Evolutionary conservation across 2,888 invertebrate genomes (phyloP), one percentile per base, ranked within the genome.

Genomic region (Cyaniris semiargus): DNA sequence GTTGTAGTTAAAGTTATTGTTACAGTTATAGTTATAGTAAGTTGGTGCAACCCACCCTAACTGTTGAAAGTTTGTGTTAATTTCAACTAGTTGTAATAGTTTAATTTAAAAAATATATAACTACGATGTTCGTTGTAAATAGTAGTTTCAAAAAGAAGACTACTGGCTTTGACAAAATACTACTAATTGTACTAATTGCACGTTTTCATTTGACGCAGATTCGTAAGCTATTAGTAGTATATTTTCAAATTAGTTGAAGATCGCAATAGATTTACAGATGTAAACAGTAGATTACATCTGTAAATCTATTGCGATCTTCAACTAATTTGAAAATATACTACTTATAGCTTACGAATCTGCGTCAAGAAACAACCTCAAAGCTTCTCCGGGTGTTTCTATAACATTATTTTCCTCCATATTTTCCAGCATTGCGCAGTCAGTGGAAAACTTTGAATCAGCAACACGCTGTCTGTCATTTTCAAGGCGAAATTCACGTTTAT

Each of bases 401-500:
- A 10, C 10, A 58, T n/a, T 56, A 56, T 56, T 27, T 27, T 66
- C 66, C 66, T 66, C 15, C 27, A 31, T 31, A 31, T 27, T 66
- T 66, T 66, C 13, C 27, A 31, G 15, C 66, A 66, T 66, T 66
- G 66, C 66, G 66, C 27, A 66, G 66, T 66, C 27, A 66, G 31
- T 66, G 66, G 66, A 66, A 66, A 66, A 31, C 66, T 66, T 31
- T 6, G 27, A 31, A 15, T 66, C 66, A 15, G 66, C 66, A 27
- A 66, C 15, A 66, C 27, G 66, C 27, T 15, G 66, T 27, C 66
- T 66, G 66, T 66, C 66, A 66, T 66, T 66, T 31, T 66, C 66
- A 66, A 66, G 66, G 66, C 66, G 27, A 27, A 66, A 66, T 6
- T 66, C 27, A 31, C 27, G 66, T 66, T 66, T 66, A 66, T 66